Percentiles rank a stretch among this genome's conserved stretches.
Conservation (phyloP, 1,140 invertebrate genomes). For the Drosophila guanche region DNA sequence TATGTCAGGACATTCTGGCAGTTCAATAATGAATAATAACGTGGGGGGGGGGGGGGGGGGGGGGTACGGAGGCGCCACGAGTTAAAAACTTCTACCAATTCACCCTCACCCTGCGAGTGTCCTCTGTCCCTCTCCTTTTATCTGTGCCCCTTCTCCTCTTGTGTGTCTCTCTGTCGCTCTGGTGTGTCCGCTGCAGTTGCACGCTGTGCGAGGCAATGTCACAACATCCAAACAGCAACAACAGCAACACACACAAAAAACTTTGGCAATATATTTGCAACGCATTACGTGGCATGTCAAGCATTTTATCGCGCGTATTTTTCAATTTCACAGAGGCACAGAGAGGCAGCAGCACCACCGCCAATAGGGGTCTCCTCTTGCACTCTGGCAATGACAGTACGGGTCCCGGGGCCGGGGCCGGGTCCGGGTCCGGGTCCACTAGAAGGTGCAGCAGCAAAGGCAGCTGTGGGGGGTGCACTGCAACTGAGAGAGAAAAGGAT, state of each 20-base stretch:
- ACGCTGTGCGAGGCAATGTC: conserved; percentile 59
- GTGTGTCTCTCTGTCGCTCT: conserved; percentile 1
- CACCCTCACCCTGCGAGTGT: neutral
- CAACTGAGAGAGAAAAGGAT: conserved; percentile 15
- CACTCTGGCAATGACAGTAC: conserved; percentile 58
- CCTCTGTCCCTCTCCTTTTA: neutral
- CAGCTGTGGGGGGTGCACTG: neutral
- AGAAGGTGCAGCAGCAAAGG: neutral
- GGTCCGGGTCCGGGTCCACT: neutral
- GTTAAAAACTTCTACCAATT: conserved; percentile 64
- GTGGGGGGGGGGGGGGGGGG: conserved; percentile 17
- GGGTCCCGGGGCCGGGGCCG: neutral
- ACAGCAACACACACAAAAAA: conserved; percentile 50
- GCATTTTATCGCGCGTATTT: conserved; percentile 82
- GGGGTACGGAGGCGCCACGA: conserved; percentile 14
- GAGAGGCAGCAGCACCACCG: conserved; percentile 1
- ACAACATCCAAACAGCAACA: conserved; percentile 60
- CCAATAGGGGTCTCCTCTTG: conserved; percentile 32
- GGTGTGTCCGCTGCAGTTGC: conserved; percentile 28
- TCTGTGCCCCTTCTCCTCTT: neutral
- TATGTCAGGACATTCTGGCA: conserved; percentile 76
- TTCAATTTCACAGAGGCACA: conserved; percentile 64
- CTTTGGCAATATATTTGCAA: conserved; percentile 81
- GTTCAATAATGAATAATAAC: conserved; percentile 82
- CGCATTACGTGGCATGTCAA: conserved; percentile 81